Evolutionary conservation across 1,140 invertebrate species (phyloP).

Genomic region (Micrasema minimum): DNA sequence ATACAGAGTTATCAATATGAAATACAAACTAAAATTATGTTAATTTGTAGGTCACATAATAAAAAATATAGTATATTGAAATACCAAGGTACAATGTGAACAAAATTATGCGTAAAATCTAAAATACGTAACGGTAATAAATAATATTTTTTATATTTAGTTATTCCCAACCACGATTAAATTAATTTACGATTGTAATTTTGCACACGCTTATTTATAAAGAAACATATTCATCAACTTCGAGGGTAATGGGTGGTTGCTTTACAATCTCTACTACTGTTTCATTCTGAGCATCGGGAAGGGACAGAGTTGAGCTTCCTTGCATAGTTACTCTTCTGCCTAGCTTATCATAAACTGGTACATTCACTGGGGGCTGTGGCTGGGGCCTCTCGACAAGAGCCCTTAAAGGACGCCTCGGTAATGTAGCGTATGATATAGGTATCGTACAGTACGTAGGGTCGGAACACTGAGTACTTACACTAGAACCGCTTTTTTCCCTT

Average conservation of each 20-base stretch:
- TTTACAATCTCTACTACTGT: conserved; percentile 23
- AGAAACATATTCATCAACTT: conserved; percentile 52
- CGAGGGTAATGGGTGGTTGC: conserved; percentile 49
- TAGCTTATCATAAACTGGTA: conserved; percentile 86
- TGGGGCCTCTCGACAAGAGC: conserved; percentile 60
- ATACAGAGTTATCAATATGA: too few species aligned
- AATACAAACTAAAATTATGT: too few species aligned
- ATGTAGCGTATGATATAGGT: conserved; percentile 69
- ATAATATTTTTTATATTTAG: too few species aligned
- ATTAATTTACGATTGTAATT: too few species aligned
- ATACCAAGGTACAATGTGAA: too few species aligned
- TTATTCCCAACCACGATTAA: too few species aligned
- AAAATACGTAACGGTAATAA: too few species aligned
- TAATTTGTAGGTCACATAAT: too few species aligned
- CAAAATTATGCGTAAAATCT: too few species aligned
- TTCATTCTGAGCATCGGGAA: conserved; percentile 71
- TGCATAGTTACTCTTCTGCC: conserved; percentile 87
- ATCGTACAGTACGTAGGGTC: conserved; percentile 52
- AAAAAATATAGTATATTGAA: too few species aligned
- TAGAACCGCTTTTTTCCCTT: conserved; percentile 62
- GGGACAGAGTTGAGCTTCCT: conserved; percentile 82
- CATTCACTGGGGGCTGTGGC: conserved; percentile 49
- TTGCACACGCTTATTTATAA: too few species aligned
- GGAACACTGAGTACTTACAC: conserved; percentile 56
- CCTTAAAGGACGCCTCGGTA: conserved; percentile 68